Conservation (phyloP, 2,113 vertebrate species). For the Lophochroa leadbeateri region DNA sequence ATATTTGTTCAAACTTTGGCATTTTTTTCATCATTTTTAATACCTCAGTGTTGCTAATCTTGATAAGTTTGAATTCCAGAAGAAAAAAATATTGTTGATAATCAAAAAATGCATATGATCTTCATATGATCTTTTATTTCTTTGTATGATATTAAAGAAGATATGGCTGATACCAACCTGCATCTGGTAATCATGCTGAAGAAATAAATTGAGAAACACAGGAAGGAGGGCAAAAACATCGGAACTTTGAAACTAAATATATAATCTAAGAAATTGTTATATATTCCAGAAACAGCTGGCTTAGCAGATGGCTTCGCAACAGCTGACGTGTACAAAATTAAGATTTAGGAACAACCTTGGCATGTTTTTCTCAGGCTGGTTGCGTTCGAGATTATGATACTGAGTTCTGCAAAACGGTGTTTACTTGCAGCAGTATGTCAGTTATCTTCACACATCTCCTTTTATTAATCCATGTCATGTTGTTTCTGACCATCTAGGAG, state of each 20-base stretch:
- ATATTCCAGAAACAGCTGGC: slow-evolving; percentile 25
- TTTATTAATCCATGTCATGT: neutral
- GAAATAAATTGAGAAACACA: neutral
- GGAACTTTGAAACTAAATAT: neutral
- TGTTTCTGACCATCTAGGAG: neutral
- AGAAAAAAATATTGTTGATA: neutral
- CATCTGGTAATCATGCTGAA: neutral
- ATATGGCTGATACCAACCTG: neutral
- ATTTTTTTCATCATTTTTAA: neutral
- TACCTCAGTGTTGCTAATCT: neutral
- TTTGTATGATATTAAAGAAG: neutral
- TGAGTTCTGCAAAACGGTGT: neutral
- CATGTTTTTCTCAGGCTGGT: neutral
- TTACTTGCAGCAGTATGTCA: neutral
- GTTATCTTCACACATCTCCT: neutral
- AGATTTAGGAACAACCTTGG: neutral
- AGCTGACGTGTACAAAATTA: slow-evolving; percentile 9
- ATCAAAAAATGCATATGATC: neutral
- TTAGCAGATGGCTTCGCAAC: slow-evolving; percentile 34
- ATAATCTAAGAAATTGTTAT: neutral
- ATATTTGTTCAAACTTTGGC: neutral
- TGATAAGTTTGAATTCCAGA: neutral
- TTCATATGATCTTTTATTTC: neutral
- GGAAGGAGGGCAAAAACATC: neutral
- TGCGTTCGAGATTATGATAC: neutral